These are phyloP conservation scores for Actias luna DNA, from an alignment of 2,888 invertebrate species.

Conservation along the genomic window DNA sequence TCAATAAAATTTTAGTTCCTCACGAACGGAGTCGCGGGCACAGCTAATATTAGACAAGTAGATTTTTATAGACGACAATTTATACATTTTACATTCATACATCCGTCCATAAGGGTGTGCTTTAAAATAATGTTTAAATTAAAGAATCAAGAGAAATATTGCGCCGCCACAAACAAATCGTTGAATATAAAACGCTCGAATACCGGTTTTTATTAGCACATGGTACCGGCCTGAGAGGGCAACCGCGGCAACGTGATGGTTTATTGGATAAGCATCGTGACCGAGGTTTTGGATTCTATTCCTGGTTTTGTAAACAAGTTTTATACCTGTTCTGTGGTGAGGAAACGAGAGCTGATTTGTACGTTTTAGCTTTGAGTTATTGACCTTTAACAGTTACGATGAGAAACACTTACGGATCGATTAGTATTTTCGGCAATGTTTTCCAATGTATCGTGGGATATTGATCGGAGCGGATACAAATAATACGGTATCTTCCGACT, in stretches of 20 bases:
- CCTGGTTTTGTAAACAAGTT: slow-evolving; percentile 43
- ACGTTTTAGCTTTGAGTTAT: not conserved
- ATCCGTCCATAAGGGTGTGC: no score
- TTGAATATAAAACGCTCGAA: slow-evolving; percentile 33
- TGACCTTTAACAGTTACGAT: not conserved
- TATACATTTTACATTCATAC: no score
- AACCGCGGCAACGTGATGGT: slow-evolving; percentile 47
- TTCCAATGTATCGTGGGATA: no score
- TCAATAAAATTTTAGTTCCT: no score
- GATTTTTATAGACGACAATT: no score
- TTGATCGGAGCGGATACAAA: no score
- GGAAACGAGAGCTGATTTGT: slow-evolving; percentile 18
- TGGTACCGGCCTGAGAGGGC: slow-evolving; percentile 53
- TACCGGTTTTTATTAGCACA: slow-evolving; percentile 62
- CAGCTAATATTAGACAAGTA: no score
- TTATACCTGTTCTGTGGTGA: slow-evolving; percentile 29
- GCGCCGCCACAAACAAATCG: no score
- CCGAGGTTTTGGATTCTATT: slow-evolving; percentile 60
- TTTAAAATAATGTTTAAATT: not conserved
- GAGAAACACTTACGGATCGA: not conserved
- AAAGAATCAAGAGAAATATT: no score
- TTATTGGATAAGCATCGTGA: slow-evolving; percentile 67
- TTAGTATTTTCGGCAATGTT: no score
- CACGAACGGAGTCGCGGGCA: no score
- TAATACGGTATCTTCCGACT: no score